These are phyloP conservation scores for Tenthredo notha DNA, from an alignment of 2,888 invertebrate genomes.

Conservation along the genomic window DNA sequence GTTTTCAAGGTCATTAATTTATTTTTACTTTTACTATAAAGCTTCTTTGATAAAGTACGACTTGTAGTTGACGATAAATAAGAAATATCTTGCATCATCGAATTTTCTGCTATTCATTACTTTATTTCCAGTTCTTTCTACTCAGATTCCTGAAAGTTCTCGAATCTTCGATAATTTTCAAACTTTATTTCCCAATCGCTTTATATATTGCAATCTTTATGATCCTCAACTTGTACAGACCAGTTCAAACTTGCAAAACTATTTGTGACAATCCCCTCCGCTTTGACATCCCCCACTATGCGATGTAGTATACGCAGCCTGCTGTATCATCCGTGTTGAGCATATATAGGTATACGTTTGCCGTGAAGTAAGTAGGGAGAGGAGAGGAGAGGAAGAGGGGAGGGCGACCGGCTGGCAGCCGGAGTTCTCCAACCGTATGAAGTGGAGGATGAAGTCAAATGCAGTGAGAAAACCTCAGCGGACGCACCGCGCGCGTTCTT, in stretches of 20 bases:
- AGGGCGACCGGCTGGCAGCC: slow-evolving; percentile 18
- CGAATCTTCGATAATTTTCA: not conserved
- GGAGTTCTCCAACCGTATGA: not conserved
- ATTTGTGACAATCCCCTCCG: slow-evolving; percentile 39
- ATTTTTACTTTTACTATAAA: not conserved
- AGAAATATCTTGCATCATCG: not conserved
- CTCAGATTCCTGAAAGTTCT: not conserved
- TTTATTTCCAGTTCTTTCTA: not conserved
- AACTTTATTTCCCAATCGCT: not conserved
- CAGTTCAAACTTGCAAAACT: slow-evolving; percentile 32
- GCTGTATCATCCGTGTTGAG: not conserved
- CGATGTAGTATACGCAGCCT: not conserved
- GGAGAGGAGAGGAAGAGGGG: not conserved
- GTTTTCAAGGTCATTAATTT: not conserved
- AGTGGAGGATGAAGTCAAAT: slow-evolving; percentile 53
- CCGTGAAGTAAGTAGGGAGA: not conserved
- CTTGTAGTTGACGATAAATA: not conserved
- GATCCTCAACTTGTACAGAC: slow-evolving; percentile 4
- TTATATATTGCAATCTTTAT: not conserved
- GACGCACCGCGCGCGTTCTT: slow-evolving; percentile 60
- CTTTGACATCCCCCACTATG: not conserved
- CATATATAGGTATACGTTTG: not conserved
- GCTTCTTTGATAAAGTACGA: not conserved
- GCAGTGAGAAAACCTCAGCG: slow-evolving; percentile 60
- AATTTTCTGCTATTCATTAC: not conserved